phyloP scores from a whole-genome alignment of 35 echinoderm and acorn worm species.

The Amphiura filiformis region DNA sequence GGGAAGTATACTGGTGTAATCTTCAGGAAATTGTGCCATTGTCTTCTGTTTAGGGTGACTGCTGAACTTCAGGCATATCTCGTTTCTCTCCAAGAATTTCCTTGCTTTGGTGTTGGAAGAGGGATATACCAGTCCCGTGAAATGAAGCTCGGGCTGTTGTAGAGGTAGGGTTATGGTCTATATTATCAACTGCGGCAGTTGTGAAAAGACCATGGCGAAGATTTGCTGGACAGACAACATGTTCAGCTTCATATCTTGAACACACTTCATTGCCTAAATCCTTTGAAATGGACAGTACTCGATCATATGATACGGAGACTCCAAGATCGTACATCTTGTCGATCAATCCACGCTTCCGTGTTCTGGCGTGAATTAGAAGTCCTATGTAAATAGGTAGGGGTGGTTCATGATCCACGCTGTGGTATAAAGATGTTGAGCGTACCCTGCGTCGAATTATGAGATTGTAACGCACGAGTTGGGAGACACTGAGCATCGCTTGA shows the following conservation, averaged over 20 bases:
- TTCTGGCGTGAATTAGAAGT: slow-evolving; percentile 27
- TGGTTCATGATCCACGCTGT: slow-evolving; percentile 29
- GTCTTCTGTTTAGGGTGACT: background rate
- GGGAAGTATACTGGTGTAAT: slow-evolving; percentile 18
- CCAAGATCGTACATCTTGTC: slow-evolving; percentile 41
- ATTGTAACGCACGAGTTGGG: slow-evolving; percentile 50
- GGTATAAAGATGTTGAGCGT: background rate
- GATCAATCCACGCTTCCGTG: slow-evolving; percentile 32
- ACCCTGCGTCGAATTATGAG: slow-evolving; percentile 10
- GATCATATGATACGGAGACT: slow-evolving; percentile 22
- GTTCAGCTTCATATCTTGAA: background rate
- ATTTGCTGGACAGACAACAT: background rate
- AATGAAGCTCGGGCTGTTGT: slow-evolving; percentile 46
- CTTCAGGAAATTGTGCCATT: background rate
- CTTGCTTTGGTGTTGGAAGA: slow-evolving; percentile 34
- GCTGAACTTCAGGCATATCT: background rate
- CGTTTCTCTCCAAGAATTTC: background rate
- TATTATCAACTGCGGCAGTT: slow-evolving; percentile 20
- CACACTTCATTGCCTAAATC: background rate
- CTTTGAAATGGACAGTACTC: background rate
- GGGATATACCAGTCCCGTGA: slow-evolving; percentile 46
- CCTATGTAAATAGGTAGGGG: slow-evolving; percentile 29
- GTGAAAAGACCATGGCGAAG: background rate
- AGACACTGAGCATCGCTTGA: slow-evolving; percentile 12
- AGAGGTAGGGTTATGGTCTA: slow-evolving; percentile 34